These are phyloP conservation scores for Strix aluco DNA, from an alignment of 2,113 vertebrate genomes.

Conservation along the genomic window DNA sequence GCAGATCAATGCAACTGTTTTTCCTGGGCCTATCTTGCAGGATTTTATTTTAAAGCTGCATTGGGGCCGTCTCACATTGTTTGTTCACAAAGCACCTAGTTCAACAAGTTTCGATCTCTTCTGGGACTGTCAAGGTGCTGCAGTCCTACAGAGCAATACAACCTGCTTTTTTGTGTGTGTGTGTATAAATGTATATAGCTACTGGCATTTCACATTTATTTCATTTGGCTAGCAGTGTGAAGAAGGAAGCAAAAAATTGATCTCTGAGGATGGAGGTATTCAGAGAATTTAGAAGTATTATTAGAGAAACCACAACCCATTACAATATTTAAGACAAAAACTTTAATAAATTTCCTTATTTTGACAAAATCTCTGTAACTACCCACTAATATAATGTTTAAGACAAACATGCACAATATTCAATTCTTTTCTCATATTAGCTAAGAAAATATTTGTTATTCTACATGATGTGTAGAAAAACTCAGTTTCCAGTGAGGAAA, in stretches of 20 bases:
- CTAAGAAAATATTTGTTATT: not conserved
- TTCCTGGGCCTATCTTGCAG: not conserved
- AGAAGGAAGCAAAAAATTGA: not conserved
- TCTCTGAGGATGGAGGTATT: not conserved
- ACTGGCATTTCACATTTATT: not conserved
- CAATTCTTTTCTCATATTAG: not conserved
- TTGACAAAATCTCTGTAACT: not conserved
- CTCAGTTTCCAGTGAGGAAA: not conserved
- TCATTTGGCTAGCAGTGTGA: not conserved
- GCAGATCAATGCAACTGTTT: not conserved
- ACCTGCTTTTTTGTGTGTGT: not conserved
- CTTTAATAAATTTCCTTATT: not conserved
- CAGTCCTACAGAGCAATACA: not conserved
- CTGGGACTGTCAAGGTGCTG: not conserved
- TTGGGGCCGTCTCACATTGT: not conserved
- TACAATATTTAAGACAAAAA: not conserved
- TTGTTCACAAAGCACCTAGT: not conserved
- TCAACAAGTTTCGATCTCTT: not conserved
- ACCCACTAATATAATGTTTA: not conserved
- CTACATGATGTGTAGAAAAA: not conserved
- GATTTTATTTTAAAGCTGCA: not conserved
- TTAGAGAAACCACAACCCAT: not conserved
- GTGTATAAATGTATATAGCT: not conserved
- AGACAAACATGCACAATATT: not conserved
- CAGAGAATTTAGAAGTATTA: too few species aligned